Base-by-base conservation (phyloP, 2,113 vertebrate species). In the Psilopsiagon aymara region DNA sequence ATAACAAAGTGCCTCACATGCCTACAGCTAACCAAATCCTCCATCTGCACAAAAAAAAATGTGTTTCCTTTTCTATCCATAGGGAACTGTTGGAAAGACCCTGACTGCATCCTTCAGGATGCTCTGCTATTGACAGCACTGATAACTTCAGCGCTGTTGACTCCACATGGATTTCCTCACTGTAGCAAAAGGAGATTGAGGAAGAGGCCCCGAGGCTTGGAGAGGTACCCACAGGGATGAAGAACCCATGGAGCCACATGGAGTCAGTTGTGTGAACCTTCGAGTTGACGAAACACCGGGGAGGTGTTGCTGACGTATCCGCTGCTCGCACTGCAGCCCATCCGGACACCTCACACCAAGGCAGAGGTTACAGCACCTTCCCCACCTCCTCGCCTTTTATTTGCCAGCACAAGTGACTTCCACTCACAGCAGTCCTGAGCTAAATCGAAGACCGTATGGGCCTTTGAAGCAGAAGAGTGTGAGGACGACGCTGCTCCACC, bases 291-390 rank as follows among this genome's bases (percentile, higher is more conserved):
- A 62, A 51, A 43, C 7, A 14, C 51, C 31, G 27, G 3, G 46
- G 7, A n/a, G 52, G 37, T n/a, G 23, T 9, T 21, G 25, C 21
- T 27, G 17, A 10, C 4, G 3, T 16, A 19, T 3, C 39, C 17
- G 8, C 1, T 7, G 3, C 35, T 49, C 27, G 2, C 2, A 0
- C 17, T 2, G 3, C 6, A 57, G 15, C 51, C 28, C 16, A 27
- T 2, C 43, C 51, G 3, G 1, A 2, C 43, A 15, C 0, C 33
- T 18, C 37, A 2, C 0, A 11, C 3, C 49, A 3, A 2, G 14
- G 5, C n/a, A 19, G 57, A 6, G 3, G 1, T 4, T 7, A 7
- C 25, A 64, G 24, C n/a, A 1, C 35, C 7, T 24, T 18, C 21
- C 12, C 16, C 10, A 18, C n/a, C 23, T 4, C 14, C 25, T 51